Conservation (phyloP, 23 tunicate species). For the Trididemnum nubilum region DNA sequence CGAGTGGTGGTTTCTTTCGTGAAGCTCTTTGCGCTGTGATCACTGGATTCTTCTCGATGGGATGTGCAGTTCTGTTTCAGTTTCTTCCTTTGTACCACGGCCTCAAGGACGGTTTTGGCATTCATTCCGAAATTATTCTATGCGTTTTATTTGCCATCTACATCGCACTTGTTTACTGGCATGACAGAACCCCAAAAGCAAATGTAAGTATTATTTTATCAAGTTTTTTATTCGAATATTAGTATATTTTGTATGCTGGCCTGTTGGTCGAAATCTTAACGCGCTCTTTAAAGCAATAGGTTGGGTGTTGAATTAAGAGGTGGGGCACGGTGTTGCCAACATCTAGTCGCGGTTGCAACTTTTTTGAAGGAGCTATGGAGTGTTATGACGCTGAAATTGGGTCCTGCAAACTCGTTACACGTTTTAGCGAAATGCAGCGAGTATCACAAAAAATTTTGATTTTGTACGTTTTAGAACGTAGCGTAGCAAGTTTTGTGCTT, state of each 20-base stretch:
- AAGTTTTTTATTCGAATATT: not conserved
- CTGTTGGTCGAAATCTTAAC: not conserved
- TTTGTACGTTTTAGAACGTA: too few species aligned
- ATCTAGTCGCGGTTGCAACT: not conserved
- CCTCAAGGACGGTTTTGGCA: conserved; percentile 84
- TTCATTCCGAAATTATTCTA: conserved; percentile 76
- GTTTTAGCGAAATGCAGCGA: not conserved
- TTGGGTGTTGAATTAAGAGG: too few species aligned
- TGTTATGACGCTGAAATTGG: not conserved
- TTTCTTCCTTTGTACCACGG: conserved; percentile 89
- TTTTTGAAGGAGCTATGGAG: not conserved
- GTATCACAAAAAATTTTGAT: not conserved
- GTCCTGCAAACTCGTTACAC: not conserved
- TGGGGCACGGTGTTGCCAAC: not conserved
- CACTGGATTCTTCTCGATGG: conserved; percentile 78
- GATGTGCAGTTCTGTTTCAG: conserved; percentile 66
- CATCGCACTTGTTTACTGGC: conserved; percentile 48
- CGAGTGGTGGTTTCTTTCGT: conserved; percentile 55
- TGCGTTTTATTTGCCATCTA: conserved; percentile 68
- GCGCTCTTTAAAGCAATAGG: too few species aligned
- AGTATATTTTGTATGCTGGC: not conserved
- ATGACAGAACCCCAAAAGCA: conserved; percentile 57
- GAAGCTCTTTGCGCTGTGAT: conserved; percentile 70
- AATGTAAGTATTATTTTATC: conserved; percentile 43
- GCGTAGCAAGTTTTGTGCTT: too few species aligned